Base-by-base conservation (phyloP, 2,113 vertebrate species). In the Tachysurus vachellii region DNA sequence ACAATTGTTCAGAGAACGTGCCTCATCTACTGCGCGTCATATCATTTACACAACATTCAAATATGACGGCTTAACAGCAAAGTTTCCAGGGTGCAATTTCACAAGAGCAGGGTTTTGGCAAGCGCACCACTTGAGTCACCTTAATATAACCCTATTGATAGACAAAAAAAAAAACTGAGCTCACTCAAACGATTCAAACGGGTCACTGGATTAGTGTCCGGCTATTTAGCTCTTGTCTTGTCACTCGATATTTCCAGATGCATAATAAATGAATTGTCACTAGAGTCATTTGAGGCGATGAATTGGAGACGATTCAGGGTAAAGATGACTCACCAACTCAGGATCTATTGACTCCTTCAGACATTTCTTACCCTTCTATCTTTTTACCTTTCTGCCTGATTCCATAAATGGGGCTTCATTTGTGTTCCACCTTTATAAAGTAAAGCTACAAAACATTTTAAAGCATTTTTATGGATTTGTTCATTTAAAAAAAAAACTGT, bases 31-130 rank as follows among this genome's bases (percentile, higher is more conserved):
- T 44, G 62, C 28, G 31, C 6, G n/a, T 56, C 44, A 80, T 36
- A 79, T 42, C 8, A 42, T 66, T 79, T 44, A 54, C 17, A 66
- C 47, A 77, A n/a, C 57, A n/a, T 68, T 86, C 85, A 80, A 56
- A 66, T 57, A 54, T 50, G 79, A 75, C 62, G 64, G 59, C 84
- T 75, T 76, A 75, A 85, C 83, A 50, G 73, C n/a, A 62, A 79
- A 0, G 21, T 66, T 66, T 79, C 73, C 71, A 77, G 50, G 56
- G 71, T 77, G 54, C 26, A 26, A 31, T 79, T 77, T 85, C 54
- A 80, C n/a, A 66, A 79, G 44, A 77, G 44, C 14, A 5, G 14
- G 47, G 17, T 5, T 42, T 85, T 85, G 59, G 73, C 66, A 47
- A 79, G 66, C 8, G n/a, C 44, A 23, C 59, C n/a, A 26, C 19